Evolutionary conservation across 2,888 invertebrate genomes (phyloP), one percentile per base, ranked within the genome.

Genomic region (Drosophila meridiana): DNA sequence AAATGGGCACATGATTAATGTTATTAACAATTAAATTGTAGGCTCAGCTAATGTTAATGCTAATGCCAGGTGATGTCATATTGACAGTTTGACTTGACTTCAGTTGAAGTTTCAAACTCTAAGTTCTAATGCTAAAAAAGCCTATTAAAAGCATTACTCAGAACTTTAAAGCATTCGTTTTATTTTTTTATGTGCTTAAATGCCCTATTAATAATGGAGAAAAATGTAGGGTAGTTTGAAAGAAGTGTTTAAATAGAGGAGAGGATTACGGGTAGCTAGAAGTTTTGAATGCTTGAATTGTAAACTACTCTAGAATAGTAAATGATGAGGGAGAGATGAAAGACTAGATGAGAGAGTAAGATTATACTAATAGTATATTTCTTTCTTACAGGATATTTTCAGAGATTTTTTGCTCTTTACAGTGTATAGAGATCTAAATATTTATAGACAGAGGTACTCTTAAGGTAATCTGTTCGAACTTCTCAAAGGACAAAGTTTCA

Each of bases 1-100:
- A 7, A 69, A 75, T 58, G 50, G 63, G 48, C 47, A 40, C 30
- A 57, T 83, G 89, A 89, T 78, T 78, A 87, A 89, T 84, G 84
- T 73, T 55, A 67, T 66, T 69, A 63, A 66, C 62, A 69, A 73
- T 65, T 58, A 69, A 80, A 73, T 67, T 59, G 73, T 84, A 72
- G 82, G 79, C 85, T 65, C 72, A 58, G 53, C 13, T 59, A 80
- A 80, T 64, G 62, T 42, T 42, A 32, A 67, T 40, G 57, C 14
- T 59, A 80, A 80, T 61, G 67, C 48, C 42, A 32, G 77, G 40
- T 78, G 77, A 78, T 78, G 78, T 80, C 80, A 80, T 80, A 56
- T 56, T 64, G 68, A 48, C 73, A 45, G 55, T 40, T 28, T 5
- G 55, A 58, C 9, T 59, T 61, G 47, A 56, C 48, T 45, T 69